Percentiles rank a stretch among this genome's conserved stretches.
Conservation (phyloP, 2,888 invertebrate species). For the Agrochola macilenta region DNA sequence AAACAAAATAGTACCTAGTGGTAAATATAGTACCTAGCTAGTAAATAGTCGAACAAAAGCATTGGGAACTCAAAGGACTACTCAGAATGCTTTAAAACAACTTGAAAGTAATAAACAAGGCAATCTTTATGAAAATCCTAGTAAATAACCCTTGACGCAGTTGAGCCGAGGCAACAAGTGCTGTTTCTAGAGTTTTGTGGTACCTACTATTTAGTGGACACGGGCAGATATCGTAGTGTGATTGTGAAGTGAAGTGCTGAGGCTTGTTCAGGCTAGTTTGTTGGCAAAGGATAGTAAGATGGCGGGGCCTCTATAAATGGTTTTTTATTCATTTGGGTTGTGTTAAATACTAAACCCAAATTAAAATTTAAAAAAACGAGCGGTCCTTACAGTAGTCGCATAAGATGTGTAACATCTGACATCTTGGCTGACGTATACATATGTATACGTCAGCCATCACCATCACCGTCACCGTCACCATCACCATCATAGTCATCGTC, state of each 20-base stretch:
- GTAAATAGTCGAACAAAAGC: constrained; percentile 35
- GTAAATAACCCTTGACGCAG: constrained; percentile 54
- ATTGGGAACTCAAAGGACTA: constrained; percentile 42
- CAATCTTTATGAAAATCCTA: constrained; percentile 56
- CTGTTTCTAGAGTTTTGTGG: constrained; percentile 42
- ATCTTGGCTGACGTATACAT: too few species aligned
- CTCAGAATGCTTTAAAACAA: constrained; percentile 47
- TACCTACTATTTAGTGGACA: constrained; percentile 46
- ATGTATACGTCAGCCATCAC: too few species aligned
- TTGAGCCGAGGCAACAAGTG: constrained; percentile 64
- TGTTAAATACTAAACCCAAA: background rate
- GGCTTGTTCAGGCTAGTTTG: constrained; percentile 34
- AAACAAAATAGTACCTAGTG: background rate
- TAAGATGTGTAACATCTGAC: too few species aligned
- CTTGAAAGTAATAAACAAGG: constrained; percentile 62
- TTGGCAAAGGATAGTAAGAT: constrained; percentile 45
- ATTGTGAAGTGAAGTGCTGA: constrained; percentile 50
- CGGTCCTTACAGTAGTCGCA: too few species aligned
- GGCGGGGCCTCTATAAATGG: background rate
- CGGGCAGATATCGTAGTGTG: constrained; percentile 34
- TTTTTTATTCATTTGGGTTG: background rate
- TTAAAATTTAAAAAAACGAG: too few species aligned
- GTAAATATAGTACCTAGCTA: constrained; percentile 7
- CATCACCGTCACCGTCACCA: too few species aligned
- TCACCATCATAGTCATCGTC: too few species aligned